A percentile compares a stretch with the other conserved stretches of the same genome.
These are phyloP conservation scores for Acanthopleura granulata DNA, from an alignment of 2,888 invertebrate species.

Conservation along the genomic window DNA sequence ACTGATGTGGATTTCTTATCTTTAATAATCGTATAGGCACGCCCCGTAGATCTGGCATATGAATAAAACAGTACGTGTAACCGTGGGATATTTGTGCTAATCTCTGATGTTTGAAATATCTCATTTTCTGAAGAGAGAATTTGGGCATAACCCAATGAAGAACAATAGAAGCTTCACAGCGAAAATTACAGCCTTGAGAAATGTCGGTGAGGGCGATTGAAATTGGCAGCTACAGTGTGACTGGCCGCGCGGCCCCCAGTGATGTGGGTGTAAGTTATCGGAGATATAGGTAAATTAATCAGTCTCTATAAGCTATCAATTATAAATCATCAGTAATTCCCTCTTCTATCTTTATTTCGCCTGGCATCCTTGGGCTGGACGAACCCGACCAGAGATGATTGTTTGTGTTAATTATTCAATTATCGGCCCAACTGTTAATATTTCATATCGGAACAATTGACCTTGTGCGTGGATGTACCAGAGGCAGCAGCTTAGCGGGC, in stretches of 20 bases:
- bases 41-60: too few relatives aligned
- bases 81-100: too few relatives aligned
- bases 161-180: not conserved
- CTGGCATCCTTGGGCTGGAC: not conserved
- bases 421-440: not conserved
- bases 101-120: not conserved
- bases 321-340: not conserved
- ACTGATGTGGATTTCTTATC: too few relatives aligned
- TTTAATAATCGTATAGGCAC: too few relatives aligned
- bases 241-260: not conserved
- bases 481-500: too few relatives aligned
- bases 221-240: not conserved
- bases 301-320: not conserved
- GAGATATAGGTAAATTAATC: slow-evolving; percentile 15
- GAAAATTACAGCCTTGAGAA: not conserved
- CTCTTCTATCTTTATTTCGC: slow-evolving; percentile 14
- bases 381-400: not conserved
- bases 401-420: slow-evolving; percentile 17
- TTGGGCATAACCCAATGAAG: not conserved
- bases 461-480: too few relatives aligned
- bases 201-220: not conserved
- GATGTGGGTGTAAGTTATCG: not conserved
- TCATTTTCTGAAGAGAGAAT: not conserved
- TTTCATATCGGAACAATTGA: not conserved
- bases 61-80: too few relatives aligned